Base-by-base conservation (phyloP, 2,888 invertebrate genomes). In the Agrochola macilenta region DNA sequence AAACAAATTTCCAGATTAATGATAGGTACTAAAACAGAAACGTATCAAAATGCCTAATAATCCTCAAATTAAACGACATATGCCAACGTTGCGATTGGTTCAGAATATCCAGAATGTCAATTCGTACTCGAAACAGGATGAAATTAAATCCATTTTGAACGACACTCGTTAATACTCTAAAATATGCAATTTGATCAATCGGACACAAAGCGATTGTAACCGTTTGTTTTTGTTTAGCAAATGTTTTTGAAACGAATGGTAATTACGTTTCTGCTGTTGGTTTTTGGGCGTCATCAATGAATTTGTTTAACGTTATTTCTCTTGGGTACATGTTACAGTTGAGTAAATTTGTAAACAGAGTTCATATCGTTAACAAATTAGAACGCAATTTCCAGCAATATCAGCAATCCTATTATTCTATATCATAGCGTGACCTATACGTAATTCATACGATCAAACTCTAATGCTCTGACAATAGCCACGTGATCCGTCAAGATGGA, bases 111-210 rank as follows among this genome's bases (percentile, higher is more conserved):
- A 61, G 46, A 77, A 78, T 63, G 71, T 83, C 78, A 84, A 84
- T 80, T 81, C 43, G 39, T 71, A n/a, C 49, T 63, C 70, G 35
- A 77, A 70, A 43, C 61, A 46, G 69, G 63, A 81, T 83, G 60
- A 79, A 84, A 89, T 87, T 79, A 76, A 86, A 86, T 77, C 77
- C 76, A 70, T 43, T 77, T 79, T 82, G 77, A 83, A 74, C 54
- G 75, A 74, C 75, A 82, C 60, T 76, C 68, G 78, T 78, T 79
- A 82, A 80, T 76, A 69, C 78, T 80, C 64, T 75, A 82, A 82
- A 84, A 82, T 80, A 83, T 85, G 79, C 72, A 87, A 80, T 84
- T 84, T 78, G 78, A 81, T 82, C 75, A 78, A 82, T 82, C 79
- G 61, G 63, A 83, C 71, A 81, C 65, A 79, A 78, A 83, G 79